These are phyloP conservation scores for Tragelaphus eurycerus DNA, from an alignment of 2,797 vertebrate genomes.

Conservation along the genomic window DNA sequence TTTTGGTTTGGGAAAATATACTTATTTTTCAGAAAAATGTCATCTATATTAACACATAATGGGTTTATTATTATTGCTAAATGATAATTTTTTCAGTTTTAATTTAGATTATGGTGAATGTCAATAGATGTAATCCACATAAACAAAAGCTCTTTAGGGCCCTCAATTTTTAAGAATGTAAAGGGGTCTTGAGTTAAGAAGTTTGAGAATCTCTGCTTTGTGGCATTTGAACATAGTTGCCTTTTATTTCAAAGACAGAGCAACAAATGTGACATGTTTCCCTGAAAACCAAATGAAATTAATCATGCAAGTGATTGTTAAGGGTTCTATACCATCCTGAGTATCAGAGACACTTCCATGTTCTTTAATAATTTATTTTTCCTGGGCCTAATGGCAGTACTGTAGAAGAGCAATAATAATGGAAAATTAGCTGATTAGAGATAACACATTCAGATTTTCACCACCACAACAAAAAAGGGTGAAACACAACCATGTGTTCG, in stretches of 20 bases:
- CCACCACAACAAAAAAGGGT: background rate
- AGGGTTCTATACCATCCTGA: background rate
- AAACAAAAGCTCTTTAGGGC: background rate
- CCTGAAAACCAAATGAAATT: background rate
- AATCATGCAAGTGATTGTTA: background rate
- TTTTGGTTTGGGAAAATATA: background rate
- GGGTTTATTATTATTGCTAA: background rate
- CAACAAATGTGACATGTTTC: background rate
- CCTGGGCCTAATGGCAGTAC: background rate
- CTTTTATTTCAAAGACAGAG: slow-evolving; percentile 16
- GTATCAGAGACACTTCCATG: background rate
- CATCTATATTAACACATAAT: background rate
- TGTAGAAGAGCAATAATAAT: background rate
- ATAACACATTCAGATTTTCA: background rate
- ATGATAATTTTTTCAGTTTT: background rate
- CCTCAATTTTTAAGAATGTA: background rate
- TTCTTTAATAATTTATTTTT: background rate
- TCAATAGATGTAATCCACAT: background rate
- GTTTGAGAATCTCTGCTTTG: slow-evolving; percentile 4
- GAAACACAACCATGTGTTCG: background rate
- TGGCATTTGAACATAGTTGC: background rate
- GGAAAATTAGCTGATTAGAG: background rate
- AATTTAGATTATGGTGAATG: background rate
- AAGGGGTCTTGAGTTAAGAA: background rate
- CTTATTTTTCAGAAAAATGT: background rate